These are phyloP conservation scores for Olivierus martensii DNA, from an alignment of 1,140 invertebrate species.

Conservation along the genomic window DNA sequence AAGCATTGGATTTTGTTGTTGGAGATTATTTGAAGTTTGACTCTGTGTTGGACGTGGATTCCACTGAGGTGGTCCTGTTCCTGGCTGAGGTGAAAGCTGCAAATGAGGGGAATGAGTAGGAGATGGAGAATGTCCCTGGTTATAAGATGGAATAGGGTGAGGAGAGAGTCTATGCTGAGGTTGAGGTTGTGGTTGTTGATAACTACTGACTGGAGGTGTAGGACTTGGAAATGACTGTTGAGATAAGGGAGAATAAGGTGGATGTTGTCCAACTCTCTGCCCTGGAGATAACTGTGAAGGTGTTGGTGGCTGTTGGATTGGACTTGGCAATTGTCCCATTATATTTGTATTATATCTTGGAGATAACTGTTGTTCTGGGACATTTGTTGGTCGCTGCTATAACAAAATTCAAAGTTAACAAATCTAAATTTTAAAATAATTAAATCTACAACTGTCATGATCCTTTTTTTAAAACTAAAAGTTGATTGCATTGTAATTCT, in stretches of 20 bases:
- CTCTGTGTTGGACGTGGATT: not conserved
- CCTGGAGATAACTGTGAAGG: slow-evolving; percentile 22
- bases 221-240: not conserved
- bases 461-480: too few relatives aligned
- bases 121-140: slow-evolving; percentile 10
- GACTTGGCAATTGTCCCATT: slow-evolving; percentile 13
- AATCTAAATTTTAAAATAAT: too few relatives aligned
- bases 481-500: too few relatives aligned
- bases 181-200: slow-evolving; percentile 23
- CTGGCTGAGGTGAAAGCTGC: slow-evolving; percentile 3
- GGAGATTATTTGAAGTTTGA: slow-evolving; percentile 21
- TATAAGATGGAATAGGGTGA: slow-evolving; percentile 8
- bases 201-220: not conserved
- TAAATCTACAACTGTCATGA: too few relatives aligned
- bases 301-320: slow-evolving; percentile 3
- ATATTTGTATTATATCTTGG: slow-evolving; percentile 38
- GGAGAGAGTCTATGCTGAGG: slow-evolving; percentile 28
- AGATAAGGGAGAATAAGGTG: not conserved
- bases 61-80: slow-evolving; percentile 5
- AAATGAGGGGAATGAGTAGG: slow-evolving; percentile 4
- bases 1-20: slow-evolving; percentile 63
- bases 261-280: slow-evolving; percentile 21
- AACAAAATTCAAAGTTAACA: too few relatives aligned
- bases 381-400: slow-evolving; percentile 46
- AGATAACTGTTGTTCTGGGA: slow-evolving; percentile 55